Evolutionary conservation across 2,113 vertebrate genomes (phyloP).

Genomic region (Platichthys stellatus): DNA sequence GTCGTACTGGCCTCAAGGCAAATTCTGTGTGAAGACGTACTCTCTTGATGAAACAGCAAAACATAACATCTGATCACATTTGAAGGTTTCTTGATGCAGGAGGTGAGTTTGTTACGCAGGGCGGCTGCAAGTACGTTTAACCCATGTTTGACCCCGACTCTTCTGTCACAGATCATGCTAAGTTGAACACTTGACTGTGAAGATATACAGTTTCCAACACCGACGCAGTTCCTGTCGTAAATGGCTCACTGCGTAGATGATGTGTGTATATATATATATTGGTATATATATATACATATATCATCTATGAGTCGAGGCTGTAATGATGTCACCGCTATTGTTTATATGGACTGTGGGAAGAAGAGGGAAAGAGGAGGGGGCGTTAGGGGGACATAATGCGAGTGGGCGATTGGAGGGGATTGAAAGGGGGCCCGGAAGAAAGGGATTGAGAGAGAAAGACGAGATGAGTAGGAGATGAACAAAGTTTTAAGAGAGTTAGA

Average conservation of each 20-base stretch:
- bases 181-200: not conserved
- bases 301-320: not conserved
- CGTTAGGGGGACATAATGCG: constrained; percentile 47
- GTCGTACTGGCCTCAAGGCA: not conserved
- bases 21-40: not conserved
- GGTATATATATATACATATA: not conserved
- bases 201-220: not conserved
- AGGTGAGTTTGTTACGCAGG: not conserved
- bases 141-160: not conserved
- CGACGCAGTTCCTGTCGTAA: constrained; percentile 16
- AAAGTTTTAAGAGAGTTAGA: constrained; percentile 44
- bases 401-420: constrained; percentile 49
- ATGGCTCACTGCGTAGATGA: not conserved
- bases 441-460: constrained; percentile 34
- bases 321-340: constrained; percentile 39
- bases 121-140: not conserved
- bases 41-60: not conserved
- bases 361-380: constrained; percentile 48
- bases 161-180: not conserved
- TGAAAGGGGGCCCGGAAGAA: constrained; percentile 56
- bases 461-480: constrained; percentile 4
- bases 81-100: not conserved
- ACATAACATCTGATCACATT: not conserved
- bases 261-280: not conserved
- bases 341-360: constrained; percentile 69